Evolutionary conservation across 2,113 vertebrate genomes (phyloP).

Genomic region (Lepus timidus): DNA sequence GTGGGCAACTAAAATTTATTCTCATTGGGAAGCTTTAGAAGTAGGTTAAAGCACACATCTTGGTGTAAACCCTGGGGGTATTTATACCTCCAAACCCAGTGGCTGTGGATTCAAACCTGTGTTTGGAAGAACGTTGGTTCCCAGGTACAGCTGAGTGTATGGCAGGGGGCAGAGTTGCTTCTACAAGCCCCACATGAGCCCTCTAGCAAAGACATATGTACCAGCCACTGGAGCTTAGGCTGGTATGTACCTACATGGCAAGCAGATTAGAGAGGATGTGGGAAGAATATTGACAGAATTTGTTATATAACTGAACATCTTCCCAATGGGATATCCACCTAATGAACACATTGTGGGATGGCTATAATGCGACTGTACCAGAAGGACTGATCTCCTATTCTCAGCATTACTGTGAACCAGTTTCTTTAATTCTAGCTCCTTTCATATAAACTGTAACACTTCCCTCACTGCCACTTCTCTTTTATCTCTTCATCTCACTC

Average conservation of each 20-base stretch:
- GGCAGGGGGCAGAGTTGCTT: background rate
- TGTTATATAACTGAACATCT: background rate
- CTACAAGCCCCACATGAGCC: background rate
- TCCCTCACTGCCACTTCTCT: background rate
- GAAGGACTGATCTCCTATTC: background rate
- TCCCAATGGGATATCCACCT: conserved; percentile 15
- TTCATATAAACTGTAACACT: background rate
- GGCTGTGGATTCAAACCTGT: background rate
- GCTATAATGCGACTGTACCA: background rate
- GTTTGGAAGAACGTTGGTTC: conserved; percentile 27
- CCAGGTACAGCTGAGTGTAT: background rate
- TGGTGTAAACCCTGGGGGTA: background rate
- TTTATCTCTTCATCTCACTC: conserved; percentile 14
- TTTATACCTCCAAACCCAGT: conserved; percentile 3
- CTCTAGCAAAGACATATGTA: background rate
- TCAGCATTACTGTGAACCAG: background rate
- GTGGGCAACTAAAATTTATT: conserved; percentile 20
- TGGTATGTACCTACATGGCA: background rate
- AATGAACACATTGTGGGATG: background rate
- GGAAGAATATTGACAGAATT: background rate
- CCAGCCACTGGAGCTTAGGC: background rate
- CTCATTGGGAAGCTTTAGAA: background rate
- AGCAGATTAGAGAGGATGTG: conserved; percentile 5
- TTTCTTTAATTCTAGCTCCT: conserved; percentile 37
- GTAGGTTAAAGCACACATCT: background rate